phyloP scores from a whole-genome alignment of 1,140 invertebrate genomes.

The Calycopis cecrops region DNA sequence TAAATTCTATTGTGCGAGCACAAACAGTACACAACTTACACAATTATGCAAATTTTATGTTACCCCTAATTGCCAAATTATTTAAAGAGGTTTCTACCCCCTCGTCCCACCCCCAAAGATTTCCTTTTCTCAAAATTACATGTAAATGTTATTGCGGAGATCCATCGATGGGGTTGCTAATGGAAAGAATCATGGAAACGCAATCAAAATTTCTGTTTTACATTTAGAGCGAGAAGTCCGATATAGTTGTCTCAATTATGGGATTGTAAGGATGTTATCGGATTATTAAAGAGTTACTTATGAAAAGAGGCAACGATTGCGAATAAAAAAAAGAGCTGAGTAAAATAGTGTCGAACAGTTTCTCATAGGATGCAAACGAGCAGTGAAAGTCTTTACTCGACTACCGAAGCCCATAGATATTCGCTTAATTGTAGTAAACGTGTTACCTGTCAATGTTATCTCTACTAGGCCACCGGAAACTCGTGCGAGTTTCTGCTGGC shows the following conservation, averaged over 20 bases:
- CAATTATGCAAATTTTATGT: constrained; percentile 73
- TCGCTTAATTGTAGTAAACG: too few relatives aligned
- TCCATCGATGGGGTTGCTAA: constrained; percentile 54
- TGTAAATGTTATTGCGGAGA: constrained; percentile 61
- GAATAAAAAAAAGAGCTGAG: too few relatives aligned
- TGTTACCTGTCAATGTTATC: too few relatives aligned
- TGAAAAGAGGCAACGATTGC: too few relatives aligned
- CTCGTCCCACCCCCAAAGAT: constrained; percentile 44
- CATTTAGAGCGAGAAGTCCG: not conserved
- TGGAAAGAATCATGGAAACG: constrained; percentile 40
- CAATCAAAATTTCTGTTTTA: constrained; percentile 23
- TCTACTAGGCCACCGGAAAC: too few relatives aligned
- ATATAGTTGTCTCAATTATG: not conserved
- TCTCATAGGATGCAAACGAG: too few relatives aligned
- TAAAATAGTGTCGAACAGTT: too few relatives aligned
- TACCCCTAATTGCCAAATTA: constrained; percentile 71
- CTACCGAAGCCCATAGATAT: too few relatives aligned
- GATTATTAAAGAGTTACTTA: too few relatives aligned
- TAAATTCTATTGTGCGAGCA: constrained; percentile 63
- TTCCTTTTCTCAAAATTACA: constrained; percentile 60
- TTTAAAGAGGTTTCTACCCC: constrained; percentile 70
- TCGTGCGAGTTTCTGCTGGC: too few relatives aligned
- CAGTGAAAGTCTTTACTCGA: too few relatives aligned
- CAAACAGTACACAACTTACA: constrained; percentile 67
- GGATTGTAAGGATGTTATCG: too few relatives aligned